Base-by-base conservation (phyloP, 2,797 vertebrate species). In the Esox masquinongy region DNA sequence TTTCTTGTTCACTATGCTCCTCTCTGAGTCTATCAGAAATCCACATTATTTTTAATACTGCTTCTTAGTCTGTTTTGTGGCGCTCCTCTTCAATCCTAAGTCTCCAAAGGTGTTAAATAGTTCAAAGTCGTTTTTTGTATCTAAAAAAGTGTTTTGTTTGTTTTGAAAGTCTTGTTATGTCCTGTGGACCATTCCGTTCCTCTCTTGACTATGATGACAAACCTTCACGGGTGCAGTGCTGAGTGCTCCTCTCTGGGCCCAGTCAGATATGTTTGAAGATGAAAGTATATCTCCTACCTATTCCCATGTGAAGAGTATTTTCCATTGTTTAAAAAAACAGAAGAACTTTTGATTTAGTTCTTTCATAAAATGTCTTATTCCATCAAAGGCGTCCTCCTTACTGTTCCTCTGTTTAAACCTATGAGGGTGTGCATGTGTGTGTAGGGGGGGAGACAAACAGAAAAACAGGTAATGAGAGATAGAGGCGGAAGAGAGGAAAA, bases 381-480 rank as follows among this genome's bases (percentile, higher is more conserved):
- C 75, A 70, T 84, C 77, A 79, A 73, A 81, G 74, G 79, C 81
- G 73, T 80, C 77, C 74, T 80, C 77, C 53, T 9, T 59, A 70
- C 73, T 43, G 39, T 9, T 43, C 39, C 81, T 83, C 70, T 83
- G 82, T 82, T 83, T 74, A 82, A 82, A 79, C 83, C 83, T 84
- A 86, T 78, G 26, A 74, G 70, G 39, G 73, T 49, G 74, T 43
- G 39, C 1, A 9, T 43, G 39, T 43, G 39, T 43, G 39, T 43
- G 39, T 43, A 9, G 73, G 71, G 73, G 51, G 26, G 39, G 53
- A 15, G 3, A 14, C 11, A 51, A 67, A 70, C 49, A 68, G 79
- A 83, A 61, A 68, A 61, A 75, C 63, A 39, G 71, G 26, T 29
- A 7, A 7, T 29, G 63, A 64, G 26, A 64, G 24, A 17, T 4